Percentiles rank a stretch among this genome's conserved stretches.
These are phyloP conservation scores for Myotis planiceps DNA, from an alignment of 2,797 vertebrate species.

Conservation along the genomic window DNA sequence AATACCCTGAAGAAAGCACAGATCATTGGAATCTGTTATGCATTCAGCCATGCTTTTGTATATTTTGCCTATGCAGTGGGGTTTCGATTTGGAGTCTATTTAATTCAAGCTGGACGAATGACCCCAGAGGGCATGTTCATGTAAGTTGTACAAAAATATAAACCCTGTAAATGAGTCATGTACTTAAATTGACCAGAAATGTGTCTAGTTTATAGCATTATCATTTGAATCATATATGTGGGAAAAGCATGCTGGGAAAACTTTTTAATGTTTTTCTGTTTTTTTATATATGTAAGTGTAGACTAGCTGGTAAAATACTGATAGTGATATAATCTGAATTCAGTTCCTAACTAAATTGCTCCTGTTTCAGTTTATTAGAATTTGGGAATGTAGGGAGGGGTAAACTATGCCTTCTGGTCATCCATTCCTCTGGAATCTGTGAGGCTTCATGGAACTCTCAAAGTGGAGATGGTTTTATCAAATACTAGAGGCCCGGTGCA, in stretches of 20 bases:
- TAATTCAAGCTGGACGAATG: constrained; percentile 81
- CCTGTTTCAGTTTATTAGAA: neutral
- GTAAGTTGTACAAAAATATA: constrained; percentile 79
- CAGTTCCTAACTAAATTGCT: neutral
- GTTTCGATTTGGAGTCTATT: constrained; percentile 72
- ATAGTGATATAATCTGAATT: neutral
- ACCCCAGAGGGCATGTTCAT: constrained; percentile 80
- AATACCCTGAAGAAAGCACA: constrained; percentile 75
- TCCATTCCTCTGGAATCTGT: neutral
- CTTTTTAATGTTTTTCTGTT: neutral
- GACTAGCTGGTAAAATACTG: neutral
- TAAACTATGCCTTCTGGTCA: neutral
- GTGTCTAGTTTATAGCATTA: neutral
- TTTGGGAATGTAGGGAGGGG: neutral
- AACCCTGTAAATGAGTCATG: constrained; percentile 51
- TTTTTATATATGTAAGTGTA: neutral
- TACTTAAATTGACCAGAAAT: neutral
- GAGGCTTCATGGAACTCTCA: neutral
- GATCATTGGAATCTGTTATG: constrained; percentile 61
- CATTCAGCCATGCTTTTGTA: constrained; percentile 80
- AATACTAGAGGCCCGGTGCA: neutral
- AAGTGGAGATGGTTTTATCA: neutral
- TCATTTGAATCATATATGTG: neutral
- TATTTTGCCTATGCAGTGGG: constrained; percentile 64
- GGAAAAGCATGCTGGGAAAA: constrained; percentile 3